Evolutionary conservation across 2,113 vertebrate genomes (phyloP).

Genomic region (Trichechus manatus): DNA sequence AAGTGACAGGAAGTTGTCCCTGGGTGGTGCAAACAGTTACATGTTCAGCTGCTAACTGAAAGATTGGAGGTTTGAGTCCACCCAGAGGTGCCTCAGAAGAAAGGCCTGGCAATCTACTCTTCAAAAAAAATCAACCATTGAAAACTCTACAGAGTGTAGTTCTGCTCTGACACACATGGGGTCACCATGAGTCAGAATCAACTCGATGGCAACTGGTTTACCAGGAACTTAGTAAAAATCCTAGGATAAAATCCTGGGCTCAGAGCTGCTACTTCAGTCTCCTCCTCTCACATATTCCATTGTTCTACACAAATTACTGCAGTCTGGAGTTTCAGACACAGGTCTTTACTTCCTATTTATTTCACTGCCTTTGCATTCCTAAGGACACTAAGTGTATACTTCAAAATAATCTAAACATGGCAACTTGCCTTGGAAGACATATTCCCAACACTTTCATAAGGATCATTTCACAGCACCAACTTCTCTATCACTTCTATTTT

Average conservation of each 20-base stretch:
- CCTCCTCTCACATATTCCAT: not conserved
- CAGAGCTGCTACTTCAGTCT: not conserved
- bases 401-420: conserved; percentile 4
- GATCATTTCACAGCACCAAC: not conserved
- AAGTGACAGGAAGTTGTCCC: not conserved
- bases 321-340: not conserved
- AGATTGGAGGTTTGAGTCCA: too few relatives aligned
- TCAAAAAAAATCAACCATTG: too few relatives aligned
- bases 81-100: too few relatives aligned
- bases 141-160: too few relatives aligned
- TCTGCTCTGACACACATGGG: too few relatives aligned
- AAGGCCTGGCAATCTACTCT: too few relatives aligned
- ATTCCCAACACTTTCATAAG: not conserved
- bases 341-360: not conserved
- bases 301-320: not conserved
- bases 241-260: not conserved
- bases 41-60: too few relatives aligned
- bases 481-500: not conserved
- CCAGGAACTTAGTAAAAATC: not conserved
- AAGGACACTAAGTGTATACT: not conserved
- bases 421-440: not conserved
- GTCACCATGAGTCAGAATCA: too few relatives aligned
- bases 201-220: too few relatives aligned
- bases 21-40: too few relatives aligned
- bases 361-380: conserved; percentile 4